Evolutionary conservation across 2,888 invertebrate species (phyloP).

Genomic region (Leptothorax acervorum): DNA sequence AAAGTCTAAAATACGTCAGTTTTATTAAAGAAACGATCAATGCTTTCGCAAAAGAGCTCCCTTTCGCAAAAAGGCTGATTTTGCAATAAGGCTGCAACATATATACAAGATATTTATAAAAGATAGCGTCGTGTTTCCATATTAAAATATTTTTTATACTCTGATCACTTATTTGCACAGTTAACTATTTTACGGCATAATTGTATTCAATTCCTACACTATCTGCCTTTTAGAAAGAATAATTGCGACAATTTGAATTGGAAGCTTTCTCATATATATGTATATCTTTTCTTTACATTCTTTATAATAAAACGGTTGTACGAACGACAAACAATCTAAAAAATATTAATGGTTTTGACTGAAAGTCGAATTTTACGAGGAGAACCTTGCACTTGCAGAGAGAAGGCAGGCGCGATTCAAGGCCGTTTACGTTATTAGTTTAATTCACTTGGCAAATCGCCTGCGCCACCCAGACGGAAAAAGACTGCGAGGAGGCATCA

Average conservation of each 20-base stretch:
- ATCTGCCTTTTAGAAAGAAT: neutral
- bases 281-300: neutral
- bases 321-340: neutral
- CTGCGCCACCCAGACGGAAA: neutral
- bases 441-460: constrained; percentile 5
- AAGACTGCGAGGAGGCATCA: neutral
- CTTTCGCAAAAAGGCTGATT: too few species aligned
- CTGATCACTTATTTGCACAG: neutral
- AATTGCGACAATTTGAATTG: neutral
- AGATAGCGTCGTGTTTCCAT: neutral
- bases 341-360: neutral
- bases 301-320: neutral
- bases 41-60: too few species aligned
- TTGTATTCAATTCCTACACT: neutral
- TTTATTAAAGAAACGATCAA: too few species aligned
- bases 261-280: neutral
- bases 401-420: neutral
- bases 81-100: too few species aligned
- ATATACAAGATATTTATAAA: neutral
- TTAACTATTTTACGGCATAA: neutral
- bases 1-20: too few species aligned
- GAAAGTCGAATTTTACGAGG: neutral
- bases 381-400: neutral
- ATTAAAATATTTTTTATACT: neutral
- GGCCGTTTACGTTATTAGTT: constrained; percentile 12